These are phyloP conservation scores for Phenganax marumi DNA, from an alignment of 92 coral and sea anemone genomes.

Conservation along the genomic window DNA sequence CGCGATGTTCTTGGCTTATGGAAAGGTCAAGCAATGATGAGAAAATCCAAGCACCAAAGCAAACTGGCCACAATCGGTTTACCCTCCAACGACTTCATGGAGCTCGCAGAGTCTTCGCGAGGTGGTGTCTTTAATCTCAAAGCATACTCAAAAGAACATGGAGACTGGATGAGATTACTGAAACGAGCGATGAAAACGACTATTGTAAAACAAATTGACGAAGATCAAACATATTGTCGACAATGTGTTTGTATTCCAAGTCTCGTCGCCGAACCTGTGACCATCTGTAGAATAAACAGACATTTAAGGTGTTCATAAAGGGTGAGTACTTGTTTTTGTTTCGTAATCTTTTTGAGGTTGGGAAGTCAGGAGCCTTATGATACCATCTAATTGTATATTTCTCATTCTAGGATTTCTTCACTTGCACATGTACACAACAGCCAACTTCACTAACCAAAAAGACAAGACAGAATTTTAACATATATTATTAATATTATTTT, in stretches of 20 bases:
- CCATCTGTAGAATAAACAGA: slow-evolving; percentile 89
- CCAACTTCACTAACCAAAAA: slow-evolving; percentile 1
- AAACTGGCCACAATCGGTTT: slow-evolving; percentile 6
- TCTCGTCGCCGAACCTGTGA: slow-evolving; percentile 69
- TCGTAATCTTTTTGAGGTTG: not conserved
- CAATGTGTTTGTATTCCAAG: slow-evolving; percentile 89
- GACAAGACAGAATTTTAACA: not conserved
- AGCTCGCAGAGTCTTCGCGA: slow-evolving; percentile 31
- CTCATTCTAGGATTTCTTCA: not conserved
- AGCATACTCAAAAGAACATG: slow-evolving; percentile 24
- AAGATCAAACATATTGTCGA: slow-evolving; percentile 80
- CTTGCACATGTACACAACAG: slow-evolving; percentile 1
- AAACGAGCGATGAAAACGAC: slow-evolving; percentile 37
- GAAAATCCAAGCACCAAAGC: not conserved
- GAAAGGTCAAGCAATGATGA: slow-evolving; percentile 10
- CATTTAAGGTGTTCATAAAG: slow-evolving; percentile 41
- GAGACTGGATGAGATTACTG: slow-evolving; percentile 16
- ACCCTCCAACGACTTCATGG: slow-evolving; percentile 26
- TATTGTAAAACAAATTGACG: slow-evolving; percentile 85
- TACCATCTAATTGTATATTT: not conserved
- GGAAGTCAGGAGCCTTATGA: not conserved
- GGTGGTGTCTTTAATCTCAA: slow-evolving; percentile 36
- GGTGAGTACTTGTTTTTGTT: slow-evolving; percentile 48
- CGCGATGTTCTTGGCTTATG: slow-evolving; percentile 27
- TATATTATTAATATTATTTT: slow-evolving; percentile 17